Conservation (phyloP, 2,888 invertebrate genomes). For the Leucophenga maculata region DNA sequence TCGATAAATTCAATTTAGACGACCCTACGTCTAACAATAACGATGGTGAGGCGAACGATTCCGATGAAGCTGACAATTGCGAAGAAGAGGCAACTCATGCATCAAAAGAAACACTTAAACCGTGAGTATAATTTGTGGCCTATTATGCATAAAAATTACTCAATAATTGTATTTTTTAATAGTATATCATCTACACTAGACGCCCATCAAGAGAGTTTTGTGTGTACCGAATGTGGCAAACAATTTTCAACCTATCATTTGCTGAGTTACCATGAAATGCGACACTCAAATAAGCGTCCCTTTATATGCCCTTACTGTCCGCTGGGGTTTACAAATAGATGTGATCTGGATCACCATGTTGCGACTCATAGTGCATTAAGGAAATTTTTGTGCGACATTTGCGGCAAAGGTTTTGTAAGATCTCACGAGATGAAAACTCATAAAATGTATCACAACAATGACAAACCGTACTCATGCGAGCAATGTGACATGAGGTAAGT, state of each 20-base stretch:
- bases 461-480: slow-evolving; percentile 60
- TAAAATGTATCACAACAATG: slow-evolving; percentile 77
- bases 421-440: slow-evolving; percentile 77
- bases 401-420: slow-evolving; percentile 76
- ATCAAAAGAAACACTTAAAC: too few relatives aligned
- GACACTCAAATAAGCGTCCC: slow-evolving; percentile 74
- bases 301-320: slow-evolving; percentile 75
- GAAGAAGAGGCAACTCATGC: too few relatives aligned
- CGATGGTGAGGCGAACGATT: too few relatives aligned
- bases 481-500: slow-evolving; percentile 52
- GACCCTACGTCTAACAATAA: too few relatives aligned
- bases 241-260: slow-evolving; percentile 75
- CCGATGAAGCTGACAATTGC: too few relatives aligned
- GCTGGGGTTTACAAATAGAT: slow-evolving; percentile 75
- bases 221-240: slow-evolving; percentile 76
- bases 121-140: too few relatives aligned
- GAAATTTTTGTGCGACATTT: slow-evolving; percentile 78
- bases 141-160: too few relatives aligned
- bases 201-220: too few relatives aligned
- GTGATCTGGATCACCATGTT: slow-evolving; percentile 73
- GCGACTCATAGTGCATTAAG: slow-evolving; percentile 74
- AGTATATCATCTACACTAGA: too few relatives aligned
- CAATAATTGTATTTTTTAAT: too few relatives aligned
- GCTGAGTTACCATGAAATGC: slow-evolving; percentile 74
- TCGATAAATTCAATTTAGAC: too few relatives aligned